A percentile compares a stretch with the other conserved stretches of the same genome.
Conservation (phyloP, 2,113 vertebrate genomes). For the Scophthalmus maximus region DNA sequence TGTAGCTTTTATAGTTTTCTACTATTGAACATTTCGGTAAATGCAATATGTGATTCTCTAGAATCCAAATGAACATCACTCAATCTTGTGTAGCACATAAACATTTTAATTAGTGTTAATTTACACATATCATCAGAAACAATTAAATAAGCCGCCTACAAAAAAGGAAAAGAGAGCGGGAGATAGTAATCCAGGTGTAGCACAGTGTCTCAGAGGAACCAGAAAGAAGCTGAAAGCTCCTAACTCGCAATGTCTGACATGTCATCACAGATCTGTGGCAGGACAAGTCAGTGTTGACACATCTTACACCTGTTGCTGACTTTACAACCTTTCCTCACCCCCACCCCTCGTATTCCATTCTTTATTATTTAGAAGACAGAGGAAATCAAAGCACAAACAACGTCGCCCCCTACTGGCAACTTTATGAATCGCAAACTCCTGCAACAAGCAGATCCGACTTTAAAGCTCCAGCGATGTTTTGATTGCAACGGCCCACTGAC, state of each 20-base stretch:
- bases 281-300: constrained; percentile 50
- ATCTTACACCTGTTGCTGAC: constrained; percentile 57
- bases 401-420: constrained; percentile 59
- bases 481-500: constrained; percentile 1
- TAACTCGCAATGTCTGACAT: constrained; percentile 13
- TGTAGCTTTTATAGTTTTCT: too few species aligned
- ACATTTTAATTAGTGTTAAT: neutral
- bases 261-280: constrained; percentile 48
- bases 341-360: neutral
- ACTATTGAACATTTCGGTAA: too few species aligned
- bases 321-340: neutral
- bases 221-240: constrained; percentile 9
- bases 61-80: too few species aligned
- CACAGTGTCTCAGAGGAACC: neutral
- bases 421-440: constrained; percentile 11
- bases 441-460: neutral
- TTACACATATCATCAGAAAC: too few species aligned
- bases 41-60: too few species aligned
- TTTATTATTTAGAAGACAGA: neutral
- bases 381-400: constrained; percentile 43
- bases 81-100: too few species aligned
- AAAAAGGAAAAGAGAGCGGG: neutral
- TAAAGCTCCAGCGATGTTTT: neutral
- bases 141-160: neutral
- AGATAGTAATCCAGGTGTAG: neutral